Evolutionary conservation across 2,888 invertebrate species (phyloP).

Genomic region (Odontocolon sp.): DNA sequence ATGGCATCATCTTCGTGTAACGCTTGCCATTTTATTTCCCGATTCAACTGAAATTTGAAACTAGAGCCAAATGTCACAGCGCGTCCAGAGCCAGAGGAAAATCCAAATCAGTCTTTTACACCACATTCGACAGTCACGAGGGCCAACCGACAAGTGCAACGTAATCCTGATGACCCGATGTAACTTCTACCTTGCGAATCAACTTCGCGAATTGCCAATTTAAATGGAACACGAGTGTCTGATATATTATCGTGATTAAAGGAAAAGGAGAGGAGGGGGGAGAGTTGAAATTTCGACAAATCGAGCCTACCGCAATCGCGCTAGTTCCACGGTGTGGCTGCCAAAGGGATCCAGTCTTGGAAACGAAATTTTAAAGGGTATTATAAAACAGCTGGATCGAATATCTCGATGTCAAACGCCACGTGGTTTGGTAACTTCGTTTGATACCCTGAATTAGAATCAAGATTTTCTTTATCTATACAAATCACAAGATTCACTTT

Average conservation of each 20-base stretch:
- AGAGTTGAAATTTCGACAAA: neutral
- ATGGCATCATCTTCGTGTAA: no score
- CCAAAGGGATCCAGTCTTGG: slow-evolving; percentile 59
- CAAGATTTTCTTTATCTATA: neutral
- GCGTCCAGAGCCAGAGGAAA: slow-evolving; percentile 73
- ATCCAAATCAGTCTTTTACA: slow-evolving; percentile 72
- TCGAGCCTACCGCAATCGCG: slow-evolving; percentile 58
- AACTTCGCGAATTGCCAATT: neutral
- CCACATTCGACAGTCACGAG: slow-evolving; percentile 69
- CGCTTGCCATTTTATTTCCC: no score
- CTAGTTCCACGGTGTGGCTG: slow-evolving; percentile 60
- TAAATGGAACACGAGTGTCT: neutral
- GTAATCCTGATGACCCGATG: neutral
- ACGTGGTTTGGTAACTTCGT: neutral
- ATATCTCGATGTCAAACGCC: slow-evolving; percentile 1
- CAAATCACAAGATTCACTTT: neutral
- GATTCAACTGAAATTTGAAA: neutral
- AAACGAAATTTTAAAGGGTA: slow-evolving; percentile 39
- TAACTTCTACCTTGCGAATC: neutral
- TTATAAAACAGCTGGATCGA: neutral
- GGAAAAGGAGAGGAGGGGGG: neutral
- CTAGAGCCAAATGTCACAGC: slow-evolving; percentile 71
- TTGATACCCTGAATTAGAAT: no score
- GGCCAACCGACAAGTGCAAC: neutral
- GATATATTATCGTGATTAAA: no score